Base-by-base conservation (phyloP, 1,140 invertebrate species). In the Stegodyphus mimosarum region DNA sequence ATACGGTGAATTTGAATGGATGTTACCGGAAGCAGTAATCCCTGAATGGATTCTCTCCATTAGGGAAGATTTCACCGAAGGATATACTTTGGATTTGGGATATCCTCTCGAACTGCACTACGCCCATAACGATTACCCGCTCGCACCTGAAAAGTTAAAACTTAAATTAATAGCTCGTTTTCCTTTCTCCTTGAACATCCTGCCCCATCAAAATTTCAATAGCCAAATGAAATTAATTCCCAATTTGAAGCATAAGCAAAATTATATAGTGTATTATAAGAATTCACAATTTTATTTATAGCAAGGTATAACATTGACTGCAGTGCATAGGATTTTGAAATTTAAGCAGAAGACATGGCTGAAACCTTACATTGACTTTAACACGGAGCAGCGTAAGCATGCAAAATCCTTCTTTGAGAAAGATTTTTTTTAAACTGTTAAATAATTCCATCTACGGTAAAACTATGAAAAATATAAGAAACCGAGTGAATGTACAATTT, bases 181-280 rank as follows among this genome's bases (percentile, higher is more conserved):
- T 6, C 70, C 78, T 9, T 13, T 9, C 33, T 55, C 55, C 48
- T 6, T n/a, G 15, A 55, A 53, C 7, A 51, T 49, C 6, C 13
- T 53, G 2, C 6, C 5, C 2, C 13, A 48, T 15, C n/a, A 51
- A 48, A 72, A 76, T 10, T 64, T 15, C 33, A 33, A 4, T 33
- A 6, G 5, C 5, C 33, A 10, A 53, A 50, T 48, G n/a, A 87
- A 86, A 87, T 71, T 87, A 7, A 9, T 85, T 7, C 67, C 18
- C 15, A 75, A 64, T 86, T 77, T 87, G 18, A 11, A 66, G 6
- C 3, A 86, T 63, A 87, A 86, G 52, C 85, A 87, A 83, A 91
- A 91, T 64, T 92, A 92, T 89, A 87, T 90, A 67, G 90, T 92
- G 69, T 92, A 92, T 88, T 92, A 92, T 89, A 80, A 88, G 85